A percentile compares a stretch with the other conserved stretches of the same genome.
These are phyloP conservation scores for Limonius californicus DNA, from an alignment of 1,140 invertebrate species.

Conservation along the genomic window DNA sequence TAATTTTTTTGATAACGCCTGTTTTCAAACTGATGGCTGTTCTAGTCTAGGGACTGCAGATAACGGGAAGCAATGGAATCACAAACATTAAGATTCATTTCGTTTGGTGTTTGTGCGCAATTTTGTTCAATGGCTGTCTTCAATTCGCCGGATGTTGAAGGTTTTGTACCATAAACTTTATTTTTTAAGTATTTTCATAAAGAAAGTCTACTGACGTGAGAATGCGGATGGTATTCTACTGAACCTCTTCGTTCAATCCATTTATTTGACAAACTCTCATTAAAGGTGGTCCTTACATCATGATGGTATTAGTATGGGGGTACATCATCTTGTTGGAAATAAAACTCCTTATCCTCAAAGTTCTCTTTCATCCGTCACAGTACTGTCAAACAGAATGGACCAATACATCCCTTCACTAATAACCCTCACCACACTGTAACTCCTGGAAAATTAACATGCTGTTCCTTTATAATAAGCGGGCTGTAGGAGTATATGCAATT, in stretches of 20 bases:
- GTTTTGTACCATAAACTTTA: conserved; percentile 9
- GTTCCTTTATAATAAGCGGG: not conserved
- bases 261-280: not conserved
- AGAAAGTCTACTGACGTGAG: no score
- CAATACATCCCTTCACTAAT: not conserved
- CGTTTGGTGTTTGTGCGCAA: not conserved
- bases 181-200: not conserved
- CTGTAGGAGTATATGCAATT: conserved; percentile 4
- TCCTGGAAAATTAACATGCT: conserved; percentile 4
- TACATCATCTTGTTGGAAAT: not conserved
- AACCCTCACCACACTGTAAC: not conserved
- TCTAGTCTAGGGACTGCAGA: not conserved
- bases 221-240: not conserved
- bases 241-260: conserved; percentile 2
- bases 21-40: not conserved
- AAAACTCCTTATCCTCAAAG: not conserved
- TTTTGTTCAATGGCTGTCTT: not conserved
- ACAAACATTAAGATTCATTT: not conserved
- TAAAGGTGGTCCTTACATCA: no score
- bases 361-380: not conserved
- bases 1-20: not conserved
- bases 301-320: not conserved
- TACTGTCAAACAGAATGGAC: not conserved
- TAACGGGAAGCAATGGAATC: not conserved
- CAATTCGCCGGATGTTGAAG: not conserved